These are phyloP conservation scores for Sylvilagus bachmani DNA, from an alignment of 2,113 vertebrate genomes.

Conservation along the genomic window DNA sequence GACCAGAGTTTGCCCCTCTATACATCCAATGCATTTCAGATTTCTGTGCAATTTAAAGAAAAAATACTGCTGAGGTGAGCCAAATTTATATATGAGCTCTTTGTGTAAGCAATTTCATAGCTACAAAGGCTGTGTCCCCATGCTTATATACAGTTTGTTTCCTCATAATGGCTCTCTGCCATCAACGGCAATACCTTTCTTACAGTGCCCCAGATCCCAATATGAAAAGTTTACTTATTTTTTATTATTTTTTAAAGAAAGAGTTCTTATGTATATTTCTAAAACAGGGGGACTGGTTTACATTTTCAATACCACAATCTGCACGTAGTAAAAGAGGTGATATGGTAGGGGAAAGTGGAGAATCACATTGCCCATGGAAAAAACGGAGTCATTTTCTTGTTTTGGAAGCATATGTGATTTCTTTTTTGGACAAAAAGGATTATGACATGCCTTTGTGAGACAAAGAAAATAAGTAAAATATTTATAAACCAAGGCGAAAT, in stretches of 20 bases:
- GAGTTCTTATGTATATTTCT: constrained; percentile 64
- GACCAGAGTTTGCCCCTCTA: constrained; percentile 74
- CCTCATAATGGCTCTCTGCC: constrained; percentile 56
- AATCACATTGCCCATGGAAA: constrained; percentile 71
- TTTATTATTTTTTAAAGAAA: constrained; percentile 78
- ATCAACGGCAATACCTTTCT: constrained; percentile 68
- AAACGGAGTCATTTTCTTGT: not conserved
- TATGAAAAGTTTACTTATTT: constrained; percentile 73
- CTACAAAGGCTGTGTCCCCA: constrained; percentile 72
- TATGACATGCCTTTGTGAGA: constrained; percentile 18
- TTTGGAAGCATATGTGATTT: constrained; percentile 32
- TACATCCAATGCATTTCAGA: constrained; percentile 65
- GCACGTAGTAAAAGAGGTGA: constrained; percentile 72
- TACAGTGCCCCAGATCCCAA: constrained; percentile 73
- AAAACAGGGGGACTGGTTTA: constrained; percentile 70
- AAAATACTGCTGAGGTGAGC: constrained; percentile 74
- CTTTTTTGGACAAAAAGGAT: constrained; percentile 27
- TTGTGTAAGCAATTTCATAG: constrained; percentile 71
- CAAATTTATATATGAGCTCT: constrained; percentile 71
- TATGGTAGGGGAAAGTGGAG: not conserved
- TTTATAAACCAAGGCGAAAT: constrained; percentile 16
- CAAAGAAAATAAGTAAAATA: constrained; percentile 1
- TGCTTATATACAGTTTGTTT: constrained; percentile 32
- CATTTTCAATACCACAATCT: constrained; percentile 72
- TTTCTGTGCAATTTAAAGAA: constrained; percentile 73